Evolutionary conservation across 2,113 vertebrate genomes (phyloP), one percentile per base, ranked within the genome.

Genomic region (Globicephala melas): DNA sequence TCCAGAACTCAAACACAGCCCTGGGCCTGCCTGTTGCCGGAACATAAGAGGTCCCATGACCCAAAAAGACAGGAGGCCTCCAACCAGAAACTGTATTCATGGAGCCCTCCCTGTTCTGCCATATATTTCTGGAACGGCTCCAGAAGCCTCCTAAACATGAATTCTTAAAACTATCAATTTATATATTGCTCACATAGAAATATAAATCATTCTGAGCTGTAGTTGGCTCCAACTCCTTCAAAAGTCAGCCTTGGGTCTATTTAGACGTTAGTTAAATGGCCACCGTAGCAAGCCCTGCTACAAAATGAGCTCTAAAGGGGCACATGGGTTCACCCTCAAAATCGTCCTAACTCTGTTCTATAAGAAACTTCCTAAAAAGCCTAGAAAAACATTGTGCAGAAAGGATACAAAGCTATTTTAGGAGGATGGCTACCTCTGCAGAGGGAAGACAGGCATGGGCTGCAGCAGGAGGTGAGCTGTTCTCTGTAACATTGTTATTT

Each of bases 61-160:
- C 91, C 80, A 82, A 73, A 44, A 85, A 94, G 77, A 93, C 11
- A 89, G 18, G 12, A 90, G 55, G 15, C 50, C 20, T 94, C 70
- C 83, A 82, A 58, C 62, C 82, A 77, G 85, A 93, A 93, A 89
- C 41, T 55, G 11, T 77, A 31, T 91, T 86, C 95, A 71, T 80
- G 62, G 17, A 74, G 36, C 67, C 20, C 14, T 77, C 74, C 55
- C 50, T 38, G 4, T 36, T 81, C 76, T 76, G 36, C 92, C 50
- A 8, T 91, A 60, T 96, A 94, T 94, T 67, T 65, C 93, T 97
- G 89, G 89, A 96, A 95, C 3, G 8, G 58, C 60, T 98, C 97
- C 96, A 95, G 68, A 68, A 33, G 53, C 62, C 87, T 96, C 90
- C 82, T 93, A 95, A 97, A 92, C 47, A 38, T 93, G 60, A 91